Evolutionary conservation across 2,113 vertebrate species (phyloP).

Genomic region (Oophaga pumilio): DNA sequence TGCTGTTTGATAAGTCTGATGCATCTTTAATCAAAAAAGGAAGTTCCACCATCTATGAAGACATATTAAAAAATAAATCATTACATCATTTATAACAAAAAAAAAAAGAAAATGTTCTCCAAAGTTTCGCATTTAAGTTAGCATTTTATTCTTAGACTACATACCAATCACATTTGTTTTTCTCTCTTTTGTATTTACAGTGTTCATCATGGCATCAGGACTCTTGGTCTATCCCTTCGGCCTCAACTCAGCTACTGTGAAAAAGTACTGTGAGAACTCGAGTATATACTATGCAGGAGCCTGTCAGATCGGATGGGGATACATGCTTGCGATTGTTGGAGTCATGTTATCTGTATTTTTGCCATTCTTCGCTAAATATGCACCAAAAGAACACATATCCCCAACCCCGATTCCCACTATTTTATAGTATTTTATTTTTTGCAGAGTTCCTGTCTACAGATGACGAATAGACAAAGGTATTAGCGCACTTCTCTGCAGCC

Average conservation of each 20-base stretch:
- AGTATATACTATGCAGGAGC: slow-evolving; percentile 89
- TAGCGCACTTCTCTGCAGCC: slow-evolving; percentile 66
- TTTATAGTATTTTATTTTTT: slow-evolving; percentile 79
- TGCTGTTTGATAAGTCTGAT: too few species aligned
- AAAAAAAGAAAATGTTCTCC: too few species aligned
- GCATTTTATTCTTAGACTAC: not conserved
- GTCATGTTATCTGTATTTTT: slow-evolving; percentile 93
- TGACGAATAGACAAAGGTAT: slow-evolving; percentile 61
- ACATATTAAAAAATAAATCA: too few species aligned
- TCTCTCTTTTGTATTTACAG: slow-evolving; percentile 69
- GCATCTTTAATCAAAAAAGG: too few species aligned
- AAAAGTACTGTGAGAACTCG: slow-evolving; percentile 85
- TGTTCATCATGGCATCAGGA: slow-evolving; percentile 91
- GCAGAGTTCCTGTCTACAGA: slow-evolving; percentile 61
- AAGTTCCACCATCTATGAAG: too few species aligned
- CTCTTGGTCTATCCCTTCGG: slow-evolving; percentile 92
- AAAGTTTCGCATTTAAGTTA: too few species aligned
- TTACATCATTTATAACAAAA: too few species aligned
- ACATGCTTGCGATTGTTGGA: slow-evolving; percentile 91
- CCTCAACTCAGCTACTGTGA: slow-evolving; percentile 84
- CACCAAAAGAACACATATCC: slow-evolving; percentile 89
- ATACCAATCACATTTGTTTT: slow-evolving; percentile 28
- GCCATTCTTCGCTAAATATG: slow-evolving; percentile 95
- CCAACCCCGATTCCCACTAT: slow-evolving; percentile 89
- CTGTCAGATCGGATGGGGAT: slow-evolving; percentile 93